Conservation (phyloP, 2,888 invertebrate genomes). For the Leucozona laternaria region DNA sequence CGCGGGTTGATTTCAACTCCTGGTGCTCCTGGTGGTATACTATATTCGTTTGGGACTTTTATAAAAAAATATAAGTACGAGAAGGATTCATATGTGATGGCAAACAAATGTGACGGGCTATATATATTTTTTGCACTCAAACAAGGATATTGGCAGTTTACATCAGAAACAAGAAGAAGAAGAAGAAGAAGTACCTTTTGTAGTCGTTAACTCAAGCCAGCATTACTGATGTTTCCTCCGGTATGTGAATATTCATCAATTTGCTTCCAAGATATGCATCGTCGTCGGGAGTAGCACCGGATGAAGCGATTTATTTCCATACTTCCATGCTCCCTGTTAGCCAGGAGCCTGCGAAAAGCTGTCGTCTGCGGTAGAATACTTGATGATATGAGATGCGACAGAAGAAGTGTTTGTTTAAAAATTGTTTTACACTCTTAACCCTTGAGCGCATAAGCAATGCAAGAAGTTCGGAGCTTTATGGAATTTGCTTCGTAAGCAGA, state of each 20-base stretch:
- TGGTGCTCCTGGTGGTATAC: no score
- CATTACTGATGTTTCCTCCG: slow-evolving; percentile 6
- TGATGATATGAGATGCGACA: slow-evolving; percentile 66
- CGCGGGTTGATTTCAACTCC: slow-evolving; percentile 80
- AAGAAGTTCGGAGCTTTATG: not conserved
- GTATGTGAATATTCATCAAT: slow-evolving; percentile 72
- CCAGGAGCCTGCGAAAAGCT: slow-evolving; percentile 77
- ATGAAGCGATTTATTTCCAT: slow-evolving; percentile 57
- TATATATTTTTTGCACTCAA: slow-evolving; percentile 53
- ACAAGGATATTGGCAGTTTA: slow-evolving; percentile 48
- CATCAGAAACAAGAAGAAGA: no score
- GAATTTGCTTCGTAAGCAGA: slow-evolving; percentile 46
- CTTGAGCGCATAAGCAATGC: not conserved
- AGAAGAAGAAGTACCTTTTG: slow-evolving; percentile 47
- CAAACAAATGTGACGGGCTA: slow-evolving; percentile 63
- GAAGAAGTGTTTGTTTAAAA: slow-evolving; percentile 49
- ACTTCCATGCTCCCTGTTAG: slow-evolving; percentile 10
- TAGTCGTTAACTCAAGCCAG: slow-evolving; percentile 67
- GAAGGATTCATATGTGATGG: slow-evolving; percentile 44
- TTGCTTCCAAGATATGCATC: slow-evolving; percentile 59
- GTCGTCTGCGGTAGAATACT: slow-evolving; percentile 79
- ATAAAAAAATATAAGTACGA: slow-evolving; percentile 12
- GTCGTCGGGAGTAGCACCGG: slow-evolving; percentile 10
- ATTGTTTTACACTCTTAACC: slow-evolving; percentile 12
- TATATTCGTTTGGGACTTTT: slow-evolving; percentile 24